These are phyloP conservation scores for Agrotis segetum DNA, from an alignment of 2,888 invertebrate species.

Conservation along the genomic window DNA sequence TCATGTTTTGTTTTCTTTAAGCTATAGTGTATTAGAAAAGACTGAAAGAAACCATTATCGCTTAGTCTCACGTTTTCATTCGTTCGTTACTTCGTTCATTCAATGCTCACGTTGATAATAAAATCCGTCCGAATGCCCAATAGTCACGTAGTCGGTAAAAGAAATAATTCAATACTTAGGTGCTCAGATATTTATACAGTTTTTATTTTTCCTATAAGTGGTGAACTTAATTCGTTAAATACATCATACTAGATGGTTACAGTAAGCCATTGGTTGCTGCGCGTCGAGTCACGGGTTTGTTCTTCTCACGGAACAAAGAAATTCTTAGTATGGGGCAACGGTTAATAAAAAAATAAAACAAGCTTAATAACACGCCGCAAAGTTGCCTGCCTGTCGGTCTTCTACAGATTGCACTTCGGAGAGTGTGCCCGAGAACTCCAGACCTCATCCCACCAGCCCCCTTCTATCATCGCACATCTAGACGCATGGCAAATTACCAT, in stretches of 20 bases:
- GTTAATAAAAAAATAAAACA: too few species aligned
- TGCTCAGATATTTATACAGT: background rate
- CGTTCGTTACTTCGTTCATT: slow-evolving; percentile 36
- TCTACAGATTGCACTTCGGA: too few species aligned
- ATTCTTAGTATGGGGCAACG: too few species aligned
- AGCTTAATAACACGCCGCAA: too few species aligned
- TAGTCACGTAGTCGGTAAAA: slow-evolving; percentile 14
- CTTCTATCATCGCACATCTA: too few species aligned
- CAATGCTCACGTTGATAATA: slow-evolving; percentile 28
- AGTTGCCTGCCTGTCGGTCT: too few species aligned
- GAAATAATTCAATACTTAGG: background rate
- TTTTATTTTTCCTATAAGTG: background rate
- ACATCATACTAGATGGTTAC: background rate
- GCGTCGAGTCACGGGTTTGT: too few species aligned
- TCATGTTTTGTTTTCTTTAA: slow-evolving; percentile 40
- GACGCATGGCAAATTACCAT: too few species aligned
- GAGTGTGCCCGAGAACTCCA: too few species aligned
- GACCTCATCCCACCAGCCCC: too few species aligned
- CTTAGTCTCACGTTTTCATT: slow-evolving; percentile 41
- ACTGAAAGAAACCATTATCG: slow-evolving; percentile 29
- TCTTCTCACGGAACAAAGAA: too few species aligned
- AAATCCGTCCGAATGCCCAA: slow-evolving; percentile 21
- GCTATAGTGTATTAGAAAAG: background rate
- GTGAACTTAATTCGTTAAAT: background rate
- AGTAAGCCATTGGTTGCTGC: too few species aligned